phyloP scores from a whole-genome alignment of 2,113 vertebrate genomes.

The Cavia aperea region DNA sequence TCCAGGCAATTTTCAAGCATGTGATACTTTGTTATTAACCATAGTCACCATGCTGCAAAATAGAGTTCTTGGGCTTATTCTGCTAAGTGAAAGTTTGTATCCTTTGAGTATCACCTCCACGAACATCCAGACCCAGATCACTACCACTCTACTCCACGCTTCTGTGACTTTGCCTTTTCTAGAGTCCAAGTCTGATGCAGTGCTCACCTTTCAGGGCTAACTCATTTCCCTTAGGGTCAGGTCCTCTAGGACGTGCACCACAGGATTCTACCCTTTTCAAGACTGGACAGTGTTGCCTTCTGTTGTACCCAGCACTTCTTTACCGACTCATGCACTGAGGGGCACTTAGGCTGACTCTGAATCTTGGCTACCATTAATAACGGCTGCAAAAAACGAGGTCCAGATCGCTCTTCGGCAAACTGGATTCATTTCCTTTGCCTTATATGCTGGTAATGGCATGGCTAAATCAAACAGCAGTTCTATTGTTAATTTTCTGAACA shows the following conservation, averaged over 20 bases:
- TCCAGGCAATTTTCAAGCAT: neutral
- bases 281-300: neutral
- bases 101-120: neutral
- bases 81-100: neutral
- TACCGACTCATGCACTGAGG: neutral
- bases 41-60: neutral
- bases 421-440: neutral
- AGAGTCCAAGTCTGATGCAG: neutral
- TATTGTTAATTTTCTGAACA: neutral
- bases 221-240: neutral
- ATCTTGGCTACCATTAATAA: neutral
- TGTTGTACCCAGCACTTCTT: neutral
- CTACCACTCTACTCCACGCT: neutral
- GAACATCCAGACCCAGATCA: neutral
- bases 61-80: neutral
- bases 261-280: neutral
- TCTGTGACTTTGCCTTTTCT: neutral
- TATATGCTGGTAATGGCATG: neutral
- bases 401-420: neutral
- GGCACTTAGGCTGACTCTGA: neutral
- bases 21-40: neutral
- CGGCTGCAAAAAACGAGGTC: neutral
- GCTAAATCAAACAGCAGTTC: neutral
- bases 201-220: neutral
- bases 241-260: neutral